Conservation (phyloP, 2,113 vertebrate genomes). For the Microcebus tavaratra region DNA sequence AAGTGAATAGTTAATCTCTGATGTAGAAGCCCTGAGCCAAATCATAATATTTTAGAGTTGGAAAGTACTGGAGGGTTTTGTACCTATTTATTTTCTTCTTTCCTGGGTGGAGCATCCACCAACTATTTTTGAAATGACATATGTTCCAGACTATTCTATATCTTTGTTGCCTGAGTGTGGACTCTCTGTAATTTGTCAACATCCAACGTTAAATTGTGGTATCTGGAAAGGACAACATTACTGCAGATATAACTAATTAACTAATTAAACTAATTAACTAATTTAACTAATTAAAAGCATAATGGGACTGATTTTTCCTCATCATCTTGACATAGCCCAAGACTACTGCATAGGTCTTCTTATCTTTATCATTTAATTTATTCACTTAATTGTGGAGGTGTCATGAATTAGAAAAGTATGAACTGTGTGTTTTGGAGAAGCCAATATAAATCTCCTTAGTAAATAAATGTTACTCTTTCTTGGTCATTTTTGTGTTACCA, state of each 20-base stretch:
- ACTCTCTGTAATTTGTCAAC: background rate
- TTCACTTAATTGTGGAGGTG: background rate
- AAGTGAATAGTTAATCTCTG: background rate
- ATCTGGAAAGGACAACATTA: background rate
- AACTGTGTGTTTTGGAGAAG: background rate
- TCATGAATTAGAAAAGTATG: background rate
- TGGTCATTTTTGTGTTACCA: background rate
- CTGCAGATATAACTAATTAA: no score
- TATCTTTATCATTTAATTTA: background rate
- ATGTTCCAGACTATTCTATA: background rate
- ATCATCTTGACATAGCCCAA: background rate
- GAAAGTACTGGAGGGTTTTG: background rate
- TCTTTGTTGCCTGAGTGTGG: background rate
- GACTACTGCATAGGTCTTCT: background rate
- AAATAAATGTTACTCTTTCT: background rate
- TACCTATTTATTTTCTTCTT: background rate
- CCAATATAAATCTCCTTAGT: background rate
- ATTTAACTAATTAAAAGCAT: background rate
- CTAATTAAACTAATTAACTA: no score
- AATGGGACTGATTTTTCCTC: background rate
- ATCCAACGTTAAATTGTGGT: background rate
- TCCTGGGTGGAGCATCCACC: background rate
- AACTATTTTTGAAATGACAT: background rate
- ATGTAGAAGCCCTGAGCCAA: background rate
- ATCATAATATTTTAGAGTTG: background rate